phyloP scores from a whole-genome alignment of 2,113 vertebrate species.

The Orycteropus afer region DNA sequence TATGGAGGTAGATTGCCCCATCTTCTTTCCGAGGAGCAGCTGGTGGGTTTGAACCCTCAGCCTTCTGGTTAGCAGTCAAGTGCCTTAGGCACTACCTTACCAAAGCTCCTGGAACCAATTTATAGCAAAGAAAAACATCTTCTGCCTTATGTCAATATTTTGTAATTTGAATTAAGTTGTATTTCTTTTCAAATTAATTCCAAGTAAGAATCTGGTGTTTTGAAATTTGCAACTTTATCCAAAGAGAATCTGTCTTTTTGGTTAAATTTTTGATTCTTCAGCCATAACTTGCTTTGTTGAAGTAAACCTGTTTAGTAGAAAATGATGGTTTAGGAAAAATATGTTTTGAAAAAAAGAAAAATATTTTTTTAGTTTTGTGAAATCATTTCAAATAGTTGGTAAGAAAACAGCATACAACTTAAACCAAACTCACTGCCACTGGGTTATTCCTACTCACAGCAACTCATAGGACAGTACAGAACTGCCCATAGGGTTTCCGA shows the following conservation, averaged over 20 bases:
- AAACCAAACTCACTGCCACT: too few relatives aligned
- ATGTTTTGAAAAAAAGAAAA: too few relatives aligned
- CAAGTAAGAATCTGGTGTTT: slow-evolving; percentile 58
- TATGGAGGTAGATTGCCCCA: too few relatives aligned
- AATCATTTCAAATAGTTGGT: neutral
- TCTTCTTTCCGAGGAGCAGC: too few relatives aligned
- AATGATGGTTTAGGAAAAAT: neutral
- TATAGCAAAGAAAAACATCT: slow-evolving; percentile 36
- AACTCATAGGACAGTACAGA: neutral
- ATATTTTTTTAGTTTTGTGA: neutral
- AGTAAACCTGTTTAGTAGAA: neutral
- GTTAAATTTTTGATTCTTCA: slow-evolving; percentile 48
- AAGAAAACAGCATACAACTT: too few relatives aligned
- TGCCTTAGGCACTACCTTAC: too few relatives aligned
- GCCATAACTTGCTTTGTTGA: neutral
- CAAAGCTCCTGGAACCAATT: too few relatives aligned
- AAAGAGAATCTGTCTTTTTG: slow-evolving; percentile 33
- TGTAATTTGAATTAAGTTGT: slow-evolving; percentile 58
- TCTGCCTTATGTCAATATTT: slow-evolving; percentile 42
- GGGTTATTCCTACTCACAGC: neutral
- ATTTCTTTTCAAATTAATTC: slow-evolving; percentile 69
- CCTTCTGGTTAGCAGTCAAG: too few relatives aligned
- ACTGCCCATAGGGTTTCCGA: too few relatives aligned
- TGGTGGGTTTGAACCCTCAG: too few relatives aligned
- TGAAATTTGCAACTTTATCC: slow-evolving; percentile 26